Evolutionary conservation across 35 echinoderm and acorn worm genomes (phyloP).

Genomic region (Lytechinus pictus): DNA sequence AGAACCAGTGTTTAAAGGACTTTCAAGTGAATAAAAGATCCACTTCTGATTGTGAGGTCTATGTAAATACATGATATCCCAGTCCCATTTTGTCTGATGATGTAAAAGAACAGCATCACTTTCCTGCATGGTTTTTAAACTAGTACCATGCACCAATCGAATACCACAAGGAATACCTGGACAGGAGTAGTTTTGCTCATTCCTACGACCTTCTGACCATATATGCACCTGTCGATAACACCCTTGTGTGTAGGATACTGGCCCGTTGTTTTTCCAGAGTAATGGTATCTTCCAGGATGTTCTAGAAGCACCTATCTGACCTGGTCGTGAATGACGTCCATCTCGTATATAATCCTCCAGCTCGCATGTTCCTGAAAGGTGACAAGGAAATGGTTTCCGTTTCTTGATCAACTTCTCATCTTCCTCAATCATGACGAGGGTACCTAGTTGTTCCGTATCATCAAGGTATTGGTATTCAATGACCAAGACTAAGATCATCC

Average conservation of each 20-base stretch:
- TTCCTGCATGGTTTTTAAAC: background rate
- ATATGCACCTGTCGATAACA: conserved; percentile 41
- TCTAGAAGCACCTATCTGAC: background rate
- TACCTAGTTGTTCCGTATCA: background rate
- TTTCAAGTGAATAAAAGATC: conserved; percentile 36
- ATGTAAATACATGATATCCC: background rate
- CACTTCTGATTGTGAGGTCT: conserved; percentile 26
- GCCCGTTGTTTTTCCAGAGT: background rate
- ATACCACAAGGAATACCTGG: conserved; percentile 36
- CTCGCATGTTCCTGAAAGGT: background rate
- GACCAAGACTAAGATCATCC: background rate
- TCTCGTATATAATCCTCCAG: background rate
- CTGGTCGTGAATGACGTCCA: background rate
- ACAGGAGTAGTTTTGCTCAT: background rate
- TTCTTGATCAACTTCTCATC: background rate
- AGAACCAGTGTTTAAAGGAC: background rate
- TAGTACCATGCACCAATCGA: background rate
- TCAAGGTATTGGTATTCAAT: background rate
- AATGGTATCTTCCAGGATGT: background rate
- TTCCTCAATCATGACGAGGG: background rate
- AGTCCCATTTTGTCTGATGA: background rate
- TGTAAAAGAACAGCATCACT: conserved; percentile 10
- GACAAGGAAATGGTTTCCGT: background rate
- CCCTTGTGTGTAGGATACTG: background rate
- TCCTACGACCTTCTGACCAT: background rate